These are phyloP conservation scores for Cyclopterus lumpus DNA, from an alignment of 2,797 vertebrate genomes.

Conservation along the genomic window DNA sequence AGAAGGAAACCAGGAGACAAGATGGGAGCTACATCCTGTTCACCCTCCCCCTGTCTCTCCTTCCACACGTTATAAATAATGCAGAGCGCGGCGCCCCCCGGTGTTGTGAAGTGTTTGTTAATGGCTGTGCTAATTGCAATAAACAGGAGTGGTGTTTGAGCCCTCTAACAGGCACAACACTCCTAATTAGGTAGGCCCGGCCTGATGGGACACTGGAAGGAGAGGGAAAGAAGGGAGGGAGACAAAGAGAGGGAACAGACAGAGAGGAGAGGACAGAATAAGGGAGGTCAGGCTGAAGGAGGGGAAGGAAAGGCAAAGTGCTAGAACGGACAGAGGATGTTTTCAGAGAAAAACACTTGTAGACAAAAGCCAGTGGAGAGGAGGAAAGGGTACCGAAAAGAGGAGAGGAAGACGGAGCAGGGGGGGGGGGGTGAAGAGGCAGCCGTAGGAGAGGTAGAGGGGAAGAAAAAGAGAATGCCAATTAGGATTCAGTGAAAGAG, in stretches of 20 bases:
- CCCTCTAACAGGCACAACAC: slow-evolving; percentile 89
- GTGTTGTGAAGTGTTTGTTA: slow-evolving; percentile 88
- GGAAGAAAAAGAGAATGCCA: slow-evolving; percentile 56
- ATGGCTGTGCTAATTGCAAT: slow-evolving; percentile 94
- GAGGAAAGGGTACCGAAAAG: not conserved
- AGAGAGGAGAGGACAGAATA: slow-evolving; percentile 29
- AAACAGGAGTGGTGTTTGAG: slow-evolving; percentile 92
- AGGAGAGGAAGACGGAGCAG: not conserved
- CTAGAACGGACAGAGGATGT: not conserved
- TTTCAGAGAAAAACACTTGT: not conserved
- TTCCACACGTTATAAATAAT: slow-evolving; percentile 71
- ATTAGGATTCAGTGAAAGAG: slow-evolving; percentile 9
- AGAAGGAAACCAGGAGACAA: not conserved
- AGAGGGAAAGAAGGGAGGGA: slow-evolving; percentile 56
- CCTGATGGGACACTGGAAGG: slow-evolving; percentile 73
- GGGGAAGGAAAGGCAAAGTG: not conserved
- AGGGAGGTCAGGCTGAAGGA: slow-evolving; percentile 13
- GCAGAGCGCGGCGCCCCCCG: slow-evolving; percentile 61
- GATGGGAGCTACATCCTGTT: not conserved
- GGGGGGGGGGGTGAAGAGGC: not conserved
- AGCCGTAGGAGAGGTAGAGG: slow-evolving; percentile 48
- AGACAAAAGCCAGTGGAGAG: not conserved
- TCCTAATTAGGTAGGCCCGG: slow-evolving; percentile 91
- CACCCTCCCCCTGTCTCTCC: not conserved
- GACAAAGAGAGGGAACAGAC: slow-evolving; percentile 66